These are phyloP conservation scores for Phyto melanocephala DNA, from an alignment of 2,888 invertebrate species.

Conservation along the genomic window DNA sequence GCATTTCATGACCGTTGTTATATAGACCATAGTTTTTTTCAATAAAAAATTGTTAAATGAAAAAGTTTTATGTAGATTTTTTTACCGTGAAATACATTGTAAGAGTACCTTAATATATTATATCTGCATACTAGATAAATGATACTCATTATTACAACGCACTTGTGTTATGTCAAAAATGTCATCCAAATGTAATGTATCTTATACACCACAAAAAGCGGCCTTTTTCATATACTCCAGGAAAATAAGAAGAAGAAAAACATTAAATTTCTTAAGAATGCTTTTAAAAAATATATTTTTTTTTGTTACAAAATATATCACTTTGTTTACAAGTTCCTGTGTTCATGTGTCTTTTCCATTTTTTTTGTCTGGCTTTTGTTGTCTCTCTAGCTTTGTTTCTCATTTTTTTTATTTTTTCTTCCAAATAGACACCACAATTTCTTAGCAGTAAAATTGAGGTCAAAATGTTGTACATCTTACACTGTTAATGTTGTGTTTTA, in stretches of 20 bases:
- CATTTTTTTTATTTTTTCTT: neutral
- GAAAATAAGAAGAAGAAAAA: neutral
- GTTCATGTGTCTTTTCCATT: neutral
- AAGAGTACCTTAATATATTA: conserved; percentile 56
- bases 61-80: neutral
- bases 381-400: conserved; percentile 1
- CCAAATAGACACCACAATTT: conserved; percentile 29
- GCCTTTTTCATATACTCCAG: conserved; percentile 18
- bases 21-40: conserved; percentile 4
- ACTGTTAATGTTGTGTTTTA: conserved; percentile 27
- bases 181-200: conserved; percentile 64
- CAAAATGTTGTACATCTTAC: conserved; percentile 55
- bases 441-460: conserved; percentile 54
- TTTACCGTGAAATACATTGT: conserved; percentile 6
- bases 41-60: neutral
- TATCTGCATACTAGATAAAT: conserved; percentile 62
- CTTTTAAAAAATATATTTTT: neutral
- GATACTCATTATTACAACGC: conserved; percentile 65
- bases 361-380: conserved; percentile 6
- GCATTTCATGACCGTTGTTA: conserved; percentile 21
- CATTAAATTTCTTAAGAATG: conserved; percentile 6
- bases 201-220: conserved; percentile 41
- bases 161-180: conserved; percentile 66
- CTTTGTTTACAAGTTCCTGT: neutral
- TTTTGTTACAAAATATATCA: conserved; percentile 6